A percentile compares a stretch with the other conserved stretches of the same genome.
These are phyloP conservation scores for Falco biarmicus DNA, from an alignment of 2,797 vertebrate genomes.

Conservation along the genomic window DNA sequence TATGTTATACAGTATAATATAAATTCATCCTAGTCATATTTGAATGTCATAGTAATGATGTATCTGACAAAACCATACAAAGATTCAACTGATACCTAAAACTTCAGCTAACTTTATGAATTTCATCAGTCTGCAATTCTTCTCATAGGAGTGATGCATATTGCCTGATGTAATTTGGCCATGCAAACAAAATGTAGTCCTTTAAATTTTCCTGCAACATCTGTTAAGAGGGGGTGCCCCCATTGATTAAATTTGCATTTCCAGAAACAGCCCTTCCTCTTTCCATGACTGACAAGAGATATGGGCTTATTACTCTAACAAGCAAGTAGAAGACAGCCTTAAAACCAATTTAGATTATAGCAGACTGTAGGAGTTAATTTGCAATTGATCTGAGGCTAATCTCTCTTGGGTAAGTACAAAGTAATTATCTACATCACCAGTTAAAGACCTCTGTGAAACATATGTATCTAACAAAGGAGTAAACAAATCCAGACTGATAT, in stretches of 20 bases:
- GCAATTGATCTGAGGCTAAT: constrained; percentile 7
- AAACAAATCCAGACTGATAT: neutral
- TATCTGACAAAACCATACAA: neutral
- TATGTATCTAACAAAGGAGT: neutral
- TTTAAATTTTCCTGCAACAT: neutral
- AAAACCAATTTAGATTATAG: neutral
- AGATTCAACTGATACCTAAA: neutral
- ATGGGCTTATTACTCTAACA: neutral
- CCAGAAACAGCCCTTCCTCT: neutral
- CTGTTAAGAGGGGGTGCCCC: neutral
- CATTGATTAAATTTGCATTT: neutral
- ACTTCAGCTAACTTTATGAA: neutral
- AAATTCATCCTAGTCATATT: neutral
- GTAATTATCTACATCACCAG: neutral
- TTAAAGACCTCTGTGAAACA: neutral
- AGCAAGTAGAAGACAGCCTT: neutral
- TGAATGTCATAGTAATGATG: neutral
- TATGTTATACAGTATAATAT: neutral
- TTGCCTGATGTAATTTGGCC: neutral
- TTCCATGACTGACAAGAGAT: neutral
- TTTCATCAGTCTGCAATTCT: neutral
- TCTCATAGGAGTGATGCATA: neutral
- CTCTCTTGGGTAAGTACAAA: neutral
- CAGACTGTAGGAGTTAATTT: constrained; percentile 7
- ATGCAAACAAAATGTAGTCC: neutral